Percentiles rank a stretch among this genome's conserved stretches.
Conservation (phyloP, 1,140 invertebrate genomes). For the Drosophila guanche region DNA sequence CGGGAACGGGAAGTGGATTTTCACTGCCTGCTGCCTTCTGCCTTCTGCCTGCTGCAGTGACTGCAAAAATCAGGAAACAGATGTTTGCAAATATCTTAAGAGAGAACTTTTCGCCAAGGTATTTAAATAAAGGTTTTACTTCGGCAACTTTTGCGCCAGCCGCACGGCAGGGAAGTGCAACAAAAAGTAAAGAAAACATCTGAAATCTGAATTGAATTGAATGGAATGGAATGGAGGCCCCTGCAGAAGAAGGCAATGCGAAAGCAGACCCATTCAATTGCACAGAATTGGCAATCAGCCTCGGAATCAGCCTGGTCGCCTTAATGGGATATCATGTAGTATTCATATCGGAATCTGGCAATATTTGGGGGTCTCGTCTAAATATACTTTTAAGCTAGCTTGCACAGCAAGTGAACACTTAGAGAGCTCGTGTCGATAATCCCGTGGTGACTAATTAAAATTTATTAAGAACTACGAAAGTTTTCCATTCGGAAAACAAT, state of each 20-base stretch:
- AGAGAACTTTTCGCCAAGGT: slow-evolving; percentile 73
- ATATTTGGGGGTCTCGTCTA: too few species aligned
- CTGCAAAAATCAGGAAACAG: slow-evolving; percentile 59
- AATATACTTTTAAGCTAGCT: slow-evolving; percentile 14
- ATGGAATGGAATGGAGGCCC: slow-evolving; percentile 4
- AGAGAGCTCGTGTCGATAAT: slow-evolving; percentile 32
- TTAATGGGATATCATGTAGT: slow-evolving; percentile 30
- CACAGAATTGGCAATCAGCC: slow-evolving; percentile 34
- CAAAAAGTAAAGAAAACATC: slow-evolving; percentile 20
- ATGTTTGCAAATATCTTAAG: slow-evolving; percentile 79
- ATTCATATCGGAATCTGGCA: slow-evolving; percentile 20
- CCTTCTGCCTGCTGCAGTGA: slow-evolving; percentile 5
- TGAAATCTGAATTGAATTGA: slow-evolving; percentile 14
- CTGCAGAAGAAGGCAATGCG: slow-evolving; percentile 5
- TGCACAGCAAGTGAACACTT: slow-evolving; percentile 1
- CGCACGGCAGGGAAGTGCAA: slow-evolving; percentile 42
- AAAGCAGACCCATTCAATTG: slow-evolving; percentile 67
- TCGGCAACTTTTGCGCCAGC: slow-evolving; percentile 66
- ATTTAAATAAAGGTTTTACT: slow-evolving; percentile 74
- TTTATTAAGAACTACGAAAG: slow-evolving; percentile 21
- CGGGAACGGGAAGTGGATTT: slow-evolving; percentile 56
- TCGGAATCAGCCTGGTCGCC: too few species aligned
- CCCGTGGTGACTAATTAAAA: slow-evolving; percentile 42
- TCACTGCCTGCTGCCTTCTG: slow-evolving; percentile 20
- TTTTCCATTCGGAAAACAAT: slow-evolving; percentile 23